phyloP scores from a whole-genome alignment of 2,113 vertebrate genomes.

The Sphyrna mokarran region DNA sequence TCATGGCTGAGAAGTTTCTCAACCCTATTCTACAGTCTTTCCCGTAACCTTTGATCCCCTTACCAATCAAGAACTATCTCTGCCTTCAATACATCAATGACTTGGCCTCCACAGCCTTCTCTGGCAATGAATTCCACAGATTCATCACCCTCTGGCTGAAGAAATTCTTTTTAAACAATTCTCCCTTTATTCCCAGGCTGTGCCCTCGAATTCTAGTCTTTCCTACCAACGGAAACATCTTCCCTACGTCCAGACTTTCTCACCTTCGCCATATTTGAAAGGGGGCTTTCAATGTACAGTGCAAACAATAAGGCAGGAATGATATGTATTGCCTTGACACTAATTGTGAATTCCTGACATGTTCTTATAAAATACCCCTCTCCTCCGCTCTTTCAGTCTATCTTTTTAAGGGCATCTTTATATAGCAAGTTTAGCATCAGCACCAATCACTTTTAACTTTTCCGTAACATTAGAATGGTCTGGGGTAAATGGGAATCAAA shows the following conservation, averaged over 20 bases:
- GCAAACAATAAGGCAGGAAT: background rate
- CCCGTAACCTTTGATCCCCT: no score
- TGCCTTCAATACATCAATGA: no score
- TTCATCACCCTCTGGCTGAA: no score
- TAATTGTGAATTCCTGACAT: background rate
- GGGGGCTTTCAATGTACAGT: background rate
- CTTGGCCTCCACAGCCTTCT: no score
- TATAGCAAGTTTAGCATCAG: background rate
- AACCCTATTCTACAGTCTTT: no score
- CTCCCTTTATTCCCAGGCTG: no score
- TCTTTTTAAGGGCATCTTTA: background rate
- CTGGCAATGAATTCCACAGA: no score
- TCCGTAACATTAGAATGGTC: background rate
- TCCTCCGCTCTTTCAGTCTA: background rate
- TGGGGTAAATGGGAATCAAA: background rate
- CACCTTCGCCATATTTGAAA: background rate
- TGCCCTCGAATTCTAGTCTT: no score
- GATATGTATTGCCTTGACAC: background rate
- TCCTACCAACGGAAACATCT: no score
- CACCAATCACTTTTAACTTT: background rate
- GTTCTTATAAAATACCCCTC: background rate
- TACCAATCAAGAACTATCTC: no score
- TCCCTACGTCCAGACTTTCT: background rate
- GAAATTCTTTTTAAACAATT: no score
- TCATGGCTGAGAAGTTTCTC: no score